Base-by-base conservation (phyloP, 2,888 invertebrate species). In the Capitulum mitella region DNA sequence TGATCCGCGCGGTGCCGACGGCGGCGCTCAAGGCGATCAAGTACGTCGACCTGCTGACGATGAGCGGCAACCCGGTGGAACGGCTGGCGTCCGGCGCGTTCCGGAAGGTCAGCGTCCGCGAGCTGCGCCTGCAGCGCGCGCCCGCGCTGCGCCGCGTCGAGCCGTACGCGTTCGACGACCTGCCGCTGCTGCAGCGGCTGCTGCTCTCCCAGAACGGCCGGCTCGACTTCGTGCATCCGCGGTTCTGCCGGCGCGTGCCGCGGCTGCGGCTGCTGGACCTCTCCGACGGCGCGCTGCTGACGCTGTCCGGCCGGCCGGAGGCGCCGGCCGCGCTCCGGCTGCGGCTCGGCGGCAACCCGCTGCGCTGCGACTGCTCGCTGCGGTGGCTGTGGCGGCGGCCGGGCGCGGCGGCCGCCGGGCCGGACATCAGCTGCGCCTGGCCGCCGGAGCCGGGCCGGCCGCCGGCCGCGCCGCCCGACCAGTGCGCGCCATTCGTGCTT, bases 301-400 rank as follows among this genome's bases (percentile, higher is more conserved):
- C 76, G n/a, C 76, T 76, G 32, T 5, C 76, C 10, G 29, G n/a
- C 16, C 29, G 29, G 14, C 6, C 16, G n/a, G 32, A 2, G n/a
- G 6, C 46, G 16, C 43, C 76, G 29, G 2, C 76, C 3, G 32
- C 76, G 46, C 29, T 29, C 14, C 76, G 16, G 29, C 46, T 76
- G 16, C 12, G 10, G 0, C 29, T 76, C 14, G 3, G 40, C 46
- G 46, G 76, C 32, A 76, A 76, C 32, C 76, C 76, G 22, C 22
- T 76, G 76, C 43, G 43, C n/a, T 76, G 76, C 32, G 76, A 76
- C 46, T 76, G 76, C 46, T 29, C 76, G 16, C 29, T 76, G 22
- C 76, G 46, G 12, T 76, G 76, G 76, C 76, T 76, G 34, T 16
- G n/a, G n/a, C n/a, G n/a, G n/a, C n/a, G n/a, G n/a, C n/a, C n/a